Evolutionary conservation across 2,888 invertebrate species (phyloP).

Genomic region (Tanytarsus gracilentus): DNA sequence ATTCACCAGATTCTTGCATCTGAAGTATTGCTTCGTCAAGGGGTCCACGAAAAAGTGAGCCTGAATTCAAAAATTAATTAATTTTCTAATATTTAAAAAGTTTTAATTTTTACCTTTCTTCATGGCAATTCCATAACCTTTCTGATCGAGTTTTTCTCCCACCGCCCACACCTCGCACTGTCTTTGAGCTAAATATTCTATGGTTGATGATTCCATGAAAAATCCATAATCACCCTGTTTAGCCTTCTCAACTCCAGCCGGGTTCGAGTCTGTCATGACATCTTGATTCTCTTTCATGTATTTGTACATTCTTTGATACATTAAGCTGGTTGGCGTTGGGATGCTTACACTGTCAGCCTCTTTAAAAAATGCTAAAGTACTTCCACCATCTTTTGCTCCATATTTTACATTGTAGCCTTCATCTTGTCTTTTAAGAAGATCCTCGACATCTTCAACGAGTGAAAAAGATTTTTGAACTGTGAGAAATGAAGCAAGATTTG

Average conservation of each 20-base stretch:
- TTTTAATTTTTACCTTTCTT: conserved; percentile 63
- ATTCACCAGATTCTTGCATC: conserved; percentile 89
- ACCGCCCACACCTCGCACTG: conserved; percentile 86
- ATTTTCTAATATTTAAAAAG: conserved; percentile 17
- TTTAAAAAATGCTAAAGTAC: conserved; percentile 92
- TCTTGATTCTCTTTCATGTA: conserved; percentile 82
- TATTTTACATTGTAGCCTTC: conserved; percentile 78
- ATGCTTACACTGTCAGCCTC: conserved; percentile 71
- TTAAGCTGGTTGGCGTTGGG: conserved; percentile 68
- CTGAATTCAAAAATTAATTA: conserved; percentile 32
- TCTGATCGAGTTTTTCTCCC: conserved; percentile 84
- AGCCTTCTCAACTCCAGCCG: conserved; percentile 85
- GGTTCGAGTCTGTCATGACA: conserved; percentile 53
- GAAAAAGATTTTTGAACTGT: conserved; percentile 53
- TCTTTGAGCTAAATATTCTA: conserved; percentile 87
- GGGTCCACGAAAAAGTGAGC: conserved; percentile 87
- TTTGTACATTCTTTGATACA: conserved; percentile 91
- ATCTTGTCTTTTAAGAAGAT: conserved; percentile 62
- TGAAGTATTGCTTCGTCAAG: conserved; percentile 91
- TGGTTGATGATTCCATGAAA: conserved; percentile 94
- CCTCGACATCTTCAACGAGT: conserved; percentile 70
- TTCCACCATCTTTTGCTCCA: conserved; percentile 85
- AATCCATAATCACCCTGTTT: conserved; percentile 86
- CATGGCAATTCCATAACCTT: conserved; percentile 92
- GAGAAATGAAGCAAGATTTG: conserved; percentile 53